Percentiles rank a stretch among this genome's conserved stretches.
Conservation (phyloP, 2,113 vertebrate species). For the Himantopus leucocephalus region DNA sequence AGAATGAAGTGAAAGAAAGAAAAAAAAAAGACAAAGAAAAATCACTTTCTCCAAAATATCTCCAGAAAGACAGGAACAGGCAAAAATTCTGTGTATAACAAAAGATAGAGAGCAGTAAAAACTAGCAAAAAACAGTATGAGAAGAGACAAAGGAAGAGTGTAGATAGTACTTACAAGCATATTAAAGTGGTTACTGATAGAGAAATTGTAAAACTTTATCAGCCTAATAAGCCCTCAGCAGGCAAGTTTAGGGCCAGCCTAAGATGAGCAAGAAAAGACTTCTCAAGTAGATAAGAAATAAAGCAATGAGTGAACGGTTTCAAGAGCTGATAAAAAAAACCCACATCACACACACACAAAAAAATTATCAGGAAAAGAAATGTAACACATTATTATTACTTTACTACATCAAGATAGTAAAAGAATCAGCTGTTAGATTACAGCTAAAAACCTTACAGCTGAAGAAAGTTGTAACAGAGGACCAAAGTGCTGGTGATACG, state of each 20-base stretch:
- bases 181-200: neutral
- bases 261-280: neutral
- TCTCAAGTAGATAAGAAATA: neutral
- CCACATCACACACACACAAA: neutral
- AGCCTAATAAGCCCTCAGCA: neutral
- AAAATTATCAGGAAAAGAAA: neutral
- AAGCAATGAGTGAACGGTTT: neutral
- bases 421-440: neutral
- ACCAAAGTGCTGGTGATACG: neutral
- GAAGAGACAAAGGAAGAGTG: neutral
- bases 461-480: neutral
- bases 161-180: neutral
- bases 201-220: neutral
- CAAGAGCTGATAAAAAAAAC: neutral
- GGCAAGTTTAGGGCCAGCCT: neutral
- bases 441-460: neutral
- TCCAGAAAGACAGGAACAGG: neutral
- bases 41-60: neutral
- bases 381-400: neutral
- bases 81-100: neutral
- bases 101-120: neutral
- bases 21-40: neutral
- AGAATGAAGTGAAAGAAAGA: neutral
- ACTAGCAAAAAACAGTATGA: neutral
- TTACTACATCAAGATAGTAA: neutral